A percentile compares a stretch with the other conserved stretches of the same genome.
These are phyloP conservation scores for Rhodinocichla rosea DNA, from an alignment of 2,113 vertebrate genomes.

Conservation along the genomic window DNA sequence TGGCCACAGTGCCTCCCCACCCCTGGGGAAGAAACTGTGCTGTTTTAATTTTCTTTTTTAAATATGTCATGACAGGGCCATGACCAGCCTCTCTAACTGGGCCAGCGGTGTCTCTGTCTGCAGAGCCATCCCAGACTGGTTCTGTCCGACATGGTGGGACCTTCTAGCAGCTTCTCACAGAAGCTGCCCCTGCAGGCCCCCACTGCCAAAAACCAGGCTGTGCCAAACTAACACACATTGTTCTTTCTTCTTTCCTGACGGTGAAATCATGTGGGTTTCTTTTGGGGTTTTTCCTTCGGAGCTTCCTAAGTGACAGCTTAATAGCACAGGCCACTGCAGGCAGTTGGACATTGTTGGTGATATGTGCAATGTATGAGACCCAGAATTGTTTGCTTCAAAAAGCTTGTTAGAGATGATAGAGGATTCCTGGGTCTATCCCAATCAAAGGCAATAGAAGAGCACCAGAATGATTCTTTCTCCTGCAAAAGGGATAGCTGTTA, in stretches of 20 bases:
- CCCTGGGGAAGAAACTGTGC: neutral
- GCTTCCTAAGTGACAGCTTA: neutral
- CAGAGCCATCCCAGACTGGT: neutral
- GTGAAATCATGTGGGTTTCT: neutral
- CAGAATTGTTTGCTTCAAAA: neutral
- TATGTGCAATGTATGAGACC: neutral
- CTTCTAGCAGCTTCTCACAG: neutral
- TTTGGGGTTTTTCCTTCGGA: neutral
- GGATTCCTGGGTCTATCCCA: neutral
- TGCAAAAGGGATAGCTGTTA: neutral
- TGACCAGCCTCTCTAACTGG: neutral
- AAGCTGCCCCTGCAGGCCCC: neutral
- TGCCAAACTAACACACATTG: neutral
- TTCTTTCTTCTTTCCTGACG: neutral
- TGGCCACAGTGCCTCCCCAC: neutral
- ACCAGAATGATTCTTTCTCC: neutral
- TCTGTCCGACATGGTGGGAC: neutral
- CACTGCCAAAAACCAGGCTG: neutral
- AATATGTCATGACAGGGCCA: too few relatives aligned
- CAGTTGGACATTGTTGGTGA: neutral
- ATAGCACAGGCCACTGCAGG: neutral
- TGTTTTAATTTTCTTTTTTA: neutral
- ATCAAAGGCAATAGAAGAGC: neutral
- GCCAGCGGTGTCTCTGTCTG: neutral
- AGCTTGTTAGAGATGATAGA: neutral